phyloP scores from a whole-genome alignment of 35 echinoderm and acorn worm genomes.

The Amphiura filiformis region DNA sequence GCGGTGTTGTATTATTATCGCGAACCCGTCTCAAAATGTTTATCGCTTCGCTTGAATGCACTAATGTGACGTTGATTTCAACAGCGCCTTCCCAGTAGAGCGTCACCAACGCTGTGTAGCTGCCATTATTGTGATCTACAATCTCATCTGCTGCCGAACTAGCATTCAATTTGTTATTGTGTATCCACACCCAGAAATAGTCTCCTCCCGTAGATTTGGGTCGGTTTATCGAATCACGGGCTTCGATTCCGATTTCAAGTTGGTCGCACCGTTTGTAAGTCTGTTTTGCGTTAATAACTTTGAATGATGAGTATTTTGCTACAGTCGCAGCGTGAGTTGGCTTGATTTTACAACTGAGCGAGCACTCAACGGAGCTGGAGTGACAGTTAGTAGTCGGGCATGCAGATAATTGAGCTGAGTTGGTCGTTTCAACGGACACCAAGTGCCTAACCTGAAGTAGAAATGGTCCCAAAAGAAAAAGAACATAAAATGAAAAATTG shows the following conservation, averaged over 20 bases:
- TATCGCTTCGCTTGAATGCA: neutral
- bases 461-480: too few relatives aligned
- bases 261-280: constrained; percentile 3
- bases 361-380: too few relatives aligned
- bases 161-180: neutral
- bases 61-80: neutral
- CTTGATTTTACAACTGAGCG: too few relatives aligned
- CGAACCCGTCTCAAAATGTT: neutral
- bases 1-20: neutral
- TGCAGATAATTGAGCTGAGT: too few relatives aligned
- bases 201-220: neutral
- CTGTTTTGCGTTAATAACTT: neutral
- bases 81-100: neutral
- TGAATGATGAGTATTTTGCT: neutral
- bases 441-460: too few relatives aligned
- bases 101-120: neutral
- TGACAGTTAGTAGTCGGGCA: too few relatives aligned
- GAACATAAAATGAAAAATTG: too few relatives aligned
- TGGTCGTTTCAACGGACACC: too few relatives aligned
- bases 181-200: neutral
- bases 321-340: too few relatives aligned
- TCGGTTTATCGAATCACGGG: neutral
- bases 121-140: constrained; percentile 14
- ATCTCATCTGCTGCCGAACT: constrained; percentile 12
- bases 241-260: neutral